phyloP scores from a whole-genome alignment of 2,888 invertebrate genomes.

The Mythimna impura region DNA sequence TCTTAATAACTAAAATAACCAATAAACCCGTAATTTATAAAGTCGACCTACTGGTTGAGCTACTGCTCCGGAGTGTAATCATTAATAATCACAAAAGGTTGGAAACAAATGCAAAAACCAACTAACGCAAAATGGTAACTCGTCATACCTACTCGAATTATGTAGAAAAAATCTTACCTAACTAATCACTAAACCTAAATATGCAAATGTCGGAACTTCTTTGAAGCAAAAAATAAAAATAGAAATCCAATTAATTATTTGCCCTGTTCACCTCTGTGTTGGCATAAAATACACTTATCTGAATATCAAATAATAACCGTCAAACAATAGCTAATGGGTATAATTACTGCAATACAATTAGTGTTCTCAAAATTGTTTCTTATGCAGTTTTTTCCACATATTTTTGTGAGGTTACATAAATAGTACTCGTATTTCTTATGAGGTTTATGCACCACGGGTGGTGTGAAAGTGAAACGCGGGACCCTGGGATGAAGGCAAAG shows the following conservation, averaged over 20 bases:
- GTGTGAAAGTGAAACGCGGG: too few relatives aligned
- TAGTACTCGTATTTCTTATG: constrained; percentile 10
- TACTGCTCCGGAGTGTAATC: not conserved
- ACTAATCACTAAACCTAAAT: not conserved
- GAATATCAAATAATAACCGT: constrained; percentile 44
- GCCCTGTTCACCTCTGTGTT: constrained; percentile 38
- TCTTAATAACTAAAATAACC: not conserved
- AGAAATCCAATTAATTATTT: constrained; percentile 9
- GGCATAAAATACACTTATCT: constrained; percentile 36
- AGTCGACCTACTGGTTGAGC: not conserved
- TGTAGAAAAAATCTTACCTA: not conserved
- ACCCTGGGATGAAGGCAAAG: too few relatives aligned
- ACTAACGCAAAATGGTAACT: not conserved
- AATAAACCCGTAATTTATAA: not conserved
- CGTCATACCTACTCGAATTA: too few relatives aligned
- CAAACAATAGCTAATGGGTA: constrained; percentile 39
- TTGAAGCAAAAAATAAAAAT: constrained; percentile 6
- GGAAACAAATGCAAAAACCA: not conserved
- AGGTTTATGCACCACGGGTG: not conserved
- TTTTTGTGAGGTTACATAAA: constrained; percentile 32
- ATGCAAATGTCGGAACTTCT: constrained; percentile 3
- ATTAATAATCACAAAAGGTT: not conserved
- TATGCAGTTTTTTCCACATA: constrained; percentile 33
- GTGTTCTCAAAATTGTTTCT: constrained; percentile 25
- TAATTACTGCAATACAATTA: constrained; percentile 56